Conservation (phyloP, 2,113 vertebrate genomes). For the Tyrannus savana region DNA sequence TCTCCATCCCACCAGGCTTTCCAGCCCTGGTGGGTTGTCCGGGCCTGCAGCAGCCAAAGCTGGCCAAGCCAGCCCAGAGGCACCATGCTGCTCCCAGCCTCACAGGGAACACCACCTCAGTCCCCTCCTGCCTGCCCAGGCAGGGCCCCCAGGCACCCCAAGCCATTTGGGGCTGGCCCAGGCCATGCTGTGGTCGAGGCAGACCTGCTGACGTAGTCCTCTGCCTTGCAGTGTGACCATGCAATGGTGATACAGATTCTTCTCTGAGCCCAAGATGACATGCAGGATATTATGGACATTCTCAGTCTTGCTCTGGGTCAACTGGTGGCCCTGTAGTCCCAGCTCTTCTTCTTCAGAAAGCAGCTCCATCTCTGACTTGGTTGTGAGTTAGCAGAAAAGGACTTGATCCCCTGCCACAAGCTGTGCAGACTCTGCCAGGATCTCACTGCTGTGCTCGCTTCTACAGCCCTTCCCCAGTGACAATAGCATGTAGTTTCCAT, state of each 20-base stretch:
- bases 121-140: not conserved
- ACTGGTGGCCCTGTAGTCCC: not conserved
- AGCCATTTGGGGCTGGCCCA: fast-evolving
- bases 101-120: not conserved
- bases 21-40: fast-evolving
- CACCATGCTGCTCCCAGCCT: not conserved
- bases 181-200: not conserved
- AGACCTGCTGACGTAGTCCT: not conserved
- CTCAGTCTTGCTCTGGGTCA: fast-evolving
- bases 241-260: not conserved
- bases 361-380: not conserved
- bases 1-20: not conserved
- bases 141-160: fast-evolving
- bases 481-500: not conserved
- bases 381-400: not conserved
- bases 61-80: not conserved
- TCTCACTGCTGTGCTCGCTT: not conserved
- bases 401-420: fast-evolving
- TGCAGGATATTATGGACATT: not conserved
- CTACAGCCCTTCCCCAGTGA: not conserved
- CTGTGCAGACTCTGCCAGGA: not conserved
- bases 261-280: not conserved
- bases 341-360: not conserved
- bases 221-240: not conserved
- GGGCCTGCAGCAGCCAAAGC: not conserved